A percentile compares a stretch with the other conserved stretches of the same genome.
Evolutionary conservation across 2,113 vertebrate species (phyloP).

Genomic region (Emydura subglobosa): DNA sequence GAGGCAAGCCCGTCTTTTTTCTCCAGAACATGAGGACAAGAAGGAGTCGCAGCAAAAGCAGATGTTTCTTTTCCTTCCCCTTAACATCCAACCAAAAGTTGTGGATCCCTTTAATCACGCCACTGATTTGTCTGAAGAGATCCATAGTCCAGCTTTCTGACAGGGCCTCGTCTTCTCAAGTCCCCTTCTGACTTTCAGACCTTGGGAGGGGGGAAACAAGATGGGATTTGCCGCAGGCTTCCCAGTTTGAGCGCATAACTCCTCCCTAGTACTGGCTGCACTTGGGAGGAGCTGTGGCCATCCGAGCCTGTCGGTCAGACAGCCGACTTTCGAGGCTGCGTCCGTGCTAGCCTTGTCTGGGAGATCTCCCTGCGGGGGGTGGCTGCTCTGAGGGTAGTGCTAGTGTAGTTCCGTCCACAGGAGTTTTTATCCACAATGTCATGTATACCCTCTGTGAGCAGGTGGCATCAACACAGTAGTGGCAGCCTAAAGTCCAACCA

Average conservation of each 20-base stretch:
- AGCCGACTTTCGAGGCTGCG: neutral
- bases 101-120: neutral
- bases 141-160: fast-evolving
- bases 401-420: neutral
- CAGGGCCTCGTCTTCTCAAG: neutral
- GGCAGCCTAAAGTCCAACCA: neutral
- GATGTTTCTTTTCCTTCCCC: neutral
- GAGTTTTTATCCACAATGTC: neutral
- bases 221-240: neutral
- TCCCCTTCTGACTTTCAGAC: neutral
- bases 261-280: neutral
- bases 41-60: constrained; percentile 8
- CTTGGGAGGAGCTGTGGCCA: neutral
- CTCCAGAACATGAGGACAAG: neutral
- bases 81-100: constrained; percentile 52
- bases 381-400: neutral
- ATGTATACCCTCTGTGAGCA: neutral
- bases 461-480: neutral
- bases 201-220: neutral
- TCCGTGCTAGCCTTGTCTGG: neutral
- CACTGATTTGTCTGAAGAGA: neutral
- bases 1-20: neutral
- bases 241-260: neutral
- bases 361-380: neutral
- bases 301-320: neutral